phyloP scores from a whole-genome alignment of 1,140 invertebrate species.

The Sesamia nonagrioides region DNA sequence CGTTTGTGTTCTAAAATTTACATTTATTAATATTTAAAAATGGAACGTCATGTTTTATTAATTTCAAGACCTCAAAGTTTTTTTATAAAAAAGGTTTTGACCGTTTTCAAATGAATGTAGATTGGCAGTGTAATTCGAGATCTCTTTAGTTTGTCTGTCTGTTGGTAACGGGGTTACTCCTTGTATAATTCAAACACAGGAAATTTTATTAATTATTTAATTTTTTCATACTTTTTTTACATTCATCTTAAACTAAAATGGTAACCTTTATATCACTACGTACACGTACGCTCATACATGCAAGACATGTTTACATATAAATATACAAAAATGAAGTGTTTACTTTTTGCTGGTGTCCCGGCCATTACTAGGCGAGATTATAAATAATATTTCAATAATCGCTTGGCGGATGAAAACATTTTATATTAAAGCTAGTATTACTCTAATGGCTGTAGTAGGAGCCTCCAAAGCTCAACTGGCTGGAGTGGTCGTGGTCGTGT shows the following conservation, averaged over 20 bases:
- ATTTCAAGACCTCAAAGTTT: no score
- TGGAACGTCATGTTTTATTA: no score
- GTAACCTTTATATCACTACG: constrained; percentile 84
- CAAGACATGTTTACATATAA: constrained; percentile 77
- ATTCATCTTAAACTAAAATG: constrained; percentile 84
- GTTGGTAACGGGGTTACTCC: not conserved
- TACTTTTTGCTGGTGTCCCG: constrained; percentile 82
- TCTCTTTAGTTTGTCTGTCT: no score
- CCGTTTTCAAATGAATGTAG: no score
- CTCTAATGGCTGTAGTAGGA: constrained; percentile 85
- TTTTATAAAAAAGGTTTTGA: no score
- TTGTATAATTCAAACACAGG: constrained; percentile 43
- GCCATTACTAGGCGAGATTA: constrained; percentile 73
- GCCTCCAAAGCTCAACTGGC: constrained; percentile 74
- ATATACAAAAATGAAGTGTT: constrained; percentile 74
- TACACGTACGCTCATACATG: constrained; percentile 81
- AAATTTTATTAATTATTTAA: constrained; percentile 72
- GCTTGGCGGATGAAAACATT: constrained; percentile 68
- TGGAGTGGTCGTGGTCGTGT: constrained; percentile 63
- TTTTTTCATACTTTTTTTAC: constrained; percentile 79
- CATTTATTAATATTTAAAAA: no score
- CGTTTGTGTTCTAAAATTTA: no score
- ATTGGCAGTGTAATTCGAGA: no score
- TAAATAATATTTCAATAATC: constrained; percentile 74
- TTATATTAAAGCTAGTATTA: constrained; percentile 71